Conservation (phyloP, 2,888 invertebrate species). For the Drosophila putrida region DNA sequence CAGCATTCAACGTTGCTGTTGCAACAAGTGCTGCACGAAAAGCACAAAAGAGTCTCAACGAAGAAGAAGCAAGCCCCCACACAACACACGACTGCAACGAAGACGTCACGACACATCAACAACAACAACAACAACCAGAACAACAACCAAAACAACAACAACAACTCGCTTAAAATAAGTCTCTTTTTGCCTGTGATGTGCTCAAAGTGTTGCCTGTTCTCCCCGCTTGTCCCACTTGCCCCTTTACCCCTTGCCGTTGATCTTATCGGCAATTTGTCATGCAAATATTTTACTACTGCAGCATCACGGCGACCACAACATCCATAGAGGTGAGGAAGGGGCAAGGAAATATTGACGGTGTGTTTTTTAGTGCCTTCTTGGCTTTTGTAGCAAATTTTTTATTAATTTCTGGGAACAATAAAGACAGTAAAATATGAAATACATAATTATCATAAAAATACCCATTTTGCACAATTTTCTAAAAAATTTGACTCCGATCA, state of each 20-base stretch:
- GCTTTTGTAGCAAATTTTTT: not conserved
- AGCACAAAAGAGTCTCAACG: slow-evolving; percentile 34
- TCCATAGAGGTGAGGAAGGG: not conserved
- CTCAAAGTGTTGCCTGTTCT: slow-evolving; percentile 23
- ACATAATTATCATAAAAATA: too few species aligned
- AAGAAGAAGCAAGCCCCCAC: slow-evolving; percentile 51
- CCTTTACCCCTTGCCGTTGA: slow-evolving; percentile 50
- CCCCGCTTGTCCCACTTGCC: slow-evolving; percentile 22
- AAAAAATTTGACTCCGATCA: too few species aligned
- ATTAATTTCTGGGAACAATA: not conserved
- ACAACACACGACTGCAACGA: slow-evolving; percentile 54
- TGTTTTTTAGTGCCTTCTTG: not conserved
- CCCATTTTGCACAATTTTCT: too few species aligned
- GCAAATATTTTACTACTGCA: slow-evolving; percentile 75
- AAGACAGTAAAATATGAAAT: not conserved
- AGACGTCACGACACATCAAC: slow-evolving; percentile 48
- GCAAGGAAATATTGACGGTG: not conserved
- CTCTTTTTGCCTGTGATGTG: slow-evolving; percentile 11
- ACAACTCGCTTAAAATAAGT: slow-evolving; percentile 21
- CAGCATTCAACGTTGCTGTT: slow-evolving; percentile 45
- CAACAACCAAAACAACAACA: slow-evolving; percentile 13
- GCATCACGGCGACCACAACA: slow-evolving; percentile 25
- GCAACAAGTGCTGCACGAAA: slow-evolving; percentile 53
- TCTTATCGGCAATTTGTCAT: slow-evolving; percentile 83
- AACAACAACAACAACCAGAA: slow-evolving; percentile 17